A percentile compares a stretch with the other conserved stretches of the same genome.
phyloP scores from a whole-genome alignment of 2,113 vertebrate genomes.

The Ammospiza nelsoni region DNA sequence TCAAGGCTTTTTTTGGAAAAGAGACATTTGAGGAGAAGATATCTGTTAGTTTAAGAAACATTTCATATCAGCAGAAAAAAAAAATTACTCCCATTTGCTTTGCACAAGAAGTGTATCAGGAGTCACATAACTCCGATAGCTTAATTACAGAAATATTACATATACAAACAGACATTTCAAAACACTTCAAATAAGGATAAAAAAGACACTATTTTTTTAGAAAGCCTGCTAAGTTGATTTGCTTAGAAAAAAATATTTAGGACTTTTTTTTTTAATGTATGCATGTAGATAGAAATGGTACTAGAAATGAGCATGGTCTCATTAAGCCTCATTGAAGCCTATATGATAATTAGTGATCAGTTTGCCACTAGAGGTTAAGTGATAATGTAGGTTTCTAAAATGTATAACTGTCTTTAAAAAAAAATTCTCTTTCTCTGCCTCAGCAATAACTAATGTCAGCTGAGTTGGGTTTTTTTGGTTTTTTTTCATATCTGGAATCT shows the following conservation, averaged over 20 bases:
- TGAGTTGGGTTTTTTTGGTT: not conserved
- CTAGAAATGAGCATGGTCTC: not conserved
- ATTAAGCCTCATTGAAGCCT: not conserved
- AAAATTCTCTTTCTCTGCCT: not conserved
- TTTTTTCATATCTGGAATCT: not conserved
- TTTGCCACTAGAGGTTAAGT: not conserved
- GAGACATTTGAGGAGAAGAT: not conserved
- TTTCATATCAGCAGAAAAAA: not conserved
- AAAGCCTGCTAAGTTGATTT: not conserved
- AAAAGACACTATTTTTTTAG: not conserved
- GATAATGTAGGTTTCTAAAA: not conserved
- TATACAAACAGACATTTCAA: not conserved
- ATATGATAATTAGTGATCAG: not conserved
- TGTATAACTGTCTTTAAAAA: not conserved
- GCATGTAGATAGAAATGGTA: not conserved
- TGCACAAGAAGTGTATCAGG: not conserved
- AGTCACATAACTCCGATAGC: not conserved
- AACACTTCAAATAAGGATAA: not conserved
- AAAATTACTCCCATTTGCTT: not conserved
- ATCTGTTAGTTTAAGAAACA: not conserved
- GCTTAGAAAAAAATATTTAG: not conserved
- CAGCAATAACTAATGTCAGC: not conserved
- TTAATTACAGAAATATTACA: not conserved
- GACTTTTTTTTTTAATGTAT: not conserved
- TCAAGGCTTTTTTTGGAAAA: not conserved